A percentile compares a stretch with the other conserved stretches of the same genome.
phyloP scores from a whole-genome alignment of 2,797 vertebrate species.

The Anguilla megastoma region DNA sequence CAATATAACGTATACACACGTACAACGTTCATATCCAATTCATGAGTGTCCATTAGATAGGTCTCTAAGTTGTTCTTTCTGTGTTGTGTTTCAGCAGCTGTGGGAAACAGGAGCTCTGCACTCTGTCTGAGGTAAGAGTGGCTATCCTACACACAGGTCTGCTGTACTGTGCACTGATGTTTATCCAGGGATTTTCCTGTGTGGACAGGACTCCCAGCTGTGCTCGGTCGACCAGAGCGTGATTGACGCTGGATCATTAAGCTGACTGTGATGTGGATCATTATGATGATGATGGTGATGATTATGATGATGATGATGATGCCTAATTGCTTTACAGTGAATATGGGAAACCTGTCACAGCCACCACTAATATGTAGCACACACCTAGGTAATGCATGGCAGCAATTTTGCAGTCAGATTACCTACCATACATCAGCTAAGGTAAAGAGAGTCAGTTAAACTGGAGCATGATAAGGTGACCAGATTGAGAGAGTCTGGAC shows the following conservation, averaged over 20 bases:
- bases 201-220: neutral
- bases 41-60: neutral
- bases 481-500: neutral
- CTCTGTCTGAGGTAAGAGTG: conserved; percentile 62
- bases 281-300: neutral
- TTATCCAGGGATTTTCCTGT: neutral
- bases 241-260: neutral
- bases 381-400: neutral
- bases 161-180: neutral
- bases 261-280: neutral
- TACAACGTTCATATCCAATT: neutral
- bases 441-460: neutral
- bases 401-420: neutral
- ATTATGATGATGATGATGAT: neutral
- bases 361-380: neutral
- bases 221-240: neutral
- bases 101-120: conserved; percentile 56
- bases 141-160: neutral
- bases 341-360: neutral
- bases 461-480: neutral
- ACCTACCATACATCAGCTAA: neutral
- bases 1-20: neutral
- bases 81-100: conserved; percentile 40
- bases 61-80: neutral
- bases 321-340: neutral